Base-by-base conservation (phyloP, 2,113 vertebrate genomes). In the Desmodus rotundus region DNA sequence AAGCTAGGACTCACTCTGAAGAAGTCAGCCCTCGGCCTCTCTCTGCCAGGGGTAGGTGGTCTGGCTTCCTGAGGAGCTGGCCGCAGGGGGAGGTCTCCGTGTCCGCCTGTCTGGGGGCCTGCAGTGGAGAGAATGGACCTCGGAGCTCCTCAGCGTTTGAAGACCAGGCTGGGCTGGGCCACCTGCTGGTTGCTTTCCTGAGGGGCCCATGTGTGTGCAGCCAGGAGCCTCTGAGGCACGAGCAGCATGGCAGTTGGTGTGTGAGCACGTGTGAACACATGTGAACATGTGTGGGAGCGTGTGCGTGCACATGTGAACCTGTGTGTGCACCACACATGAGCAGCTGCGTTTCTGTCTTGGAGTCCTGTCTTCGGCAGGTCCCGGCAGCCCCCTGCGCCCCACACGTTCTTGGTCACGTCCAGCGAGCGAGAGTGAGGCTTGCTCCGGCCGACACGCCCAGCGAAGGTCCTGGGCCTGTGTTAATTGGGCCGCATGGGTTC, bases 271-370 rank as follows among this genome's bases (percentile, higher is more conserved):
- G 1, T 36, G 50, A 17, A n/a, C 16, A 8, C n/a, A n/a, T n/a
- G n/a, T n/a, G n/a, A n/a, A n/a, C n/a, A n/a, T n/a, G n/a, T n/a
- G n/a, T n/a, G n/a, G n/a, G n/a, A n/a, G n/a, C n/a, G 12, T 4
- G 5, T 20, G 33, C 9, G n/a, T 3, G 20, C 1, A 3, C 2
- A 0, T 4, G 1, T 36, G 50, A 17, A n/a, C 16, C 3, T 3
- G n/a, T 11, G n/a, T 36, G 67, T 70, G 67, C 17, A 10, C 33
- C 33, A 38, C 8, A 11, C n/a, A 22, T 17, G 1, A 17, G 33
- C 0, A 36, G 2, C 19, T 38, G n/a, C 24, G 54, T 31, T 19
- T 45, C 9, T 2, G 11, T 84, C 17, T 61, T 68, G 22, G 24
- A 63, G 36, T 70, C 76, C 58, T 45, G 41, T 10, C 58, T 38